Evolutionary conservation across 2,888 invertebrate genomes (phyloP).

Genomic region (Alloplasta piceator): DNA sequence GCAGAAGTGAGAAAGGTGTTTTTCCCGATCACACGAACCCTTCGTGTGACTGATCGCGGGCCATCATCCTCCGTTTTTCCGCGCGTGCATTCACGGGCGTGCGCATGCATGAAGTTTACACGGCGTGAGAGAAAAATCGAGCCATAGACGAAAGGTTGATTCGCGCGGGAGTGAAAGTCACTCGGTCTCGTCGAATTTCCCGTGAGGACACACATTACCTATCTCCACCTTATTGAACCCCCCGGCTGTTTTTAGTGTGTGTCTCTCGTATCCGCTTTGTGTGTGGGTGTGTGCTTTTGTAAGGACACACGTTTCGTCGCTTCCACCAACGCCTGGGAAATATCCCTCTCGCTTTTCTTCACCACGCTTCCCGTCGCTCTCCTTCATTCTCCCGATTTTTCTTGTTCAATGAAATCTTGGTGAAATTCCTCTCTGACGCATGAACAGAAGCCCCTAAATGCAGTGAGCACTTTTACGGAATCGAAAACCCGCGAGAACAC

Average conservation of each 20-base stretch:
- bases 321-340: constrained; percentile 23
- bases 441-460: constrained; percentile 12
- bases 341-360: constrained; percentile 9
- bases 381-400: neutral
- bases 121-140: constrained; percentile 52
- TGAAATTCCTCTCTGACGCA: constrained; percentile 30
- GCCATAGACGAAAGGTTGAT: constrained; percentile 16
- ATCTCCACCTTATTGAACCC: constrained; percentile 48
- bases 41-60: constrained; percentile 41
- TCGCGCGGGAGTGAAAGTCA: constrained; percentile 55
- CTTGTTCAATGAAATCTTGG: constrained; percentile 37
- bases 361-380: neutral
- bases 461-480: neutral
- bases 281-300: neutral
- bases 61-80: constrained; percentile 49
- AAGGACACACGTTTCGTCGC: constrained; percentile 43
- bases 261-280: neutral
- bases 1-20: constrained; percentile 27
- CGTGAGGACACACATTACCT: constrained; percentile 60
- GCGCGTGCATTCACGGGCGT: constrained; percentile 8
- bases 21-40: constrained; percentile 52
- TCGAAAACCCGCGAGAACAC: constrained; percentile 26
- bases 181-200: constrained; percentile 61
- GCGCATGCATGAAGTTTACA: neutral
- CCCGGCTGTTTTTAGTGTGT: neutral